Percentiles rank a stretch among this genome's conserved stretches.
phyloP scores from a whole-genome alignment of 2,797 vertebrate genomes.

The Pitangus sulphuratus region DNA sequence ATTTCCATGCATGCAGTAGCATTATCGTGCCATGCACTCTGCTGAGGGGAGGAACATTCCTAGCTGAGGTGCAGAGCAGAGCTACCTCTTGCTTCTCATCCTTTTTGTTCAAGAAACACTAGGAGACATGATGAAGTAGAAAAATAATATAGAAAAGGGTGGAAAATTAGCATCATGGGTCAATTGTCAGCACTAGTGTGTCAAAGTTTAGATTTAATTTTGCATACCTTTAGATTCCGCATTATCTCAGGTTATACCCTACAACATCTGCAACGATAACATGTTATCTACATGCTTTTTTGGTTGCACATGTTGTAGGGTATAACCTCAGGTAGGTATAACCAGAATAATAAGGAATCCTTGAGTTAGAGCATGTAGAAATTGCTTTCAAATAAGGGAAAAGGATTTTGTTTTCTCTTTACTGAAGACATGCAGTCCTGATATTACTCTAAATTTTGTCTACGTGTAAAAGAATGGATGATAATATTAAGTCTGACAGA shows the following conservation, averaged over 20 bases:
- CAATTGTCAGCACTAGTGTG: background rate
- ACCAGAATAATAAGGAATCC: background rate
- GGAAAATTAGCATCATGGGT: background rate
- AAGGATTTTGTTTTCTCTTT: background rate
- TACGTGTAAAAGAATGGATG: background rate
- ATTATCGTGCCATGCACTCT: background rate
- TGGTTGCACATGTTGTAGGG: no score
- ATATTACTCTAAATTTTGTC: background rate
- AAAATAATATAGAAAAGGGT: background rate
- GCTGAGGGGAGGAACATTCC: background rate
- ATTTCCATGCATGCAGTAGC: background rate
- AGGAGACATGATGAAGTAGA: background rate
- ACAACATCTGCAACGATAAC: background rate
- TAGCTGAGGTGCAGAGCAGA: background rate
- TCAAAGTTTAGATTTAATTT: background rate
- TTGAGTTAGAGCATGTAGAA: background rate
- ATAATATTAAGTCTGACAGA: background rate
- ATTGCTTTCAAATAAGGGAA: background rate
- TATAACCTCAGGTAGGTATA: no score
- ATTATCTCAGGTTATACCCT: background rate
- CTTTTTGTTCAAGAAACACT: background rate
- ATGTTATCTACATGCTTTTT: no score
- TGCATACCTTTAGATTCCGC: background rate
- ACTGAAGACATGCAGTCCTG: background rate
- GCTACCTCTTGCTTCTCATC: background rate